Evolutionary conservation across 2,113 vertebrate species (phyloP), one percentile per base, ranked within the genome.

Genomic region (Bungarus multicinctus): DNA sequence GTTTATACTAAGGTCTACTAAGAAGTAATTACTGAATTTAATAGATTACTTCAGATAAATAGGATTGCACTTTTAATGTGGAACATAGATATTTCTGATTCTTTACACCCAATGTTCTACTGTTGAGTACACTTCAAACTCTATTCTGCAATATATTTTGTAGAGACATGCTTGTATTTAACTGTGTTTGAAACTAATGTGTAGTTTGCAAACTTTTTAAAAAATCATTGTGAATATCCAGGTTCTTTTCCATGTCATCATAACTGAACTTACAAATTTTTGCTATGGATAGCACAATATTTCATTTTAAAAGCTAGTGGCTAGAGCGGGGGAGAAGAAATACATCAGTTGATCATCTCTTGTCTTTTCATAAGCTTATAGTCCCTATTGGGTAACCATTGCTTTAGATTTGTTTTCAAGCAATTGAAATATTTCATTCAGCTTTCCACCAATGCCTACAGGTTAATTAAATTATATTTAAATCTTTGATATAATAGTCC

Each of bases 121-220:
- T 2, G 39, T 8, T 55, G 89, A 92, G 89, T 69, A 25, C 27
- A 52, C 69, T 91, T 92, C 6, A 90, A 10, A 27, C 88, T 91
- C 92, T 89, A 0, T 95, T 95, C 86, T 50, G 55, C 0, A 93
- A 69, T 91, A 27, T 45, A 14, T 20, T 39, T 58, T 5, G 34
- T 1, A 91, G 53, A 53, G 64, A 23, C 2, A 50, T 87, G 57
- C 23, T 10, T 74, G 12, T 0, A 0, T 57, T 87, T 58, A 11
- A 53, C 2, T 12, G 53, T 87, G 64, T 89, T 27, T 10, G 0
- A 91, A 90, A 11, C 11, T 55, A 86, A 94, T 47, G 94, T 95
- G 96, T n/a, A 97, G 94, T 97, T 96, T 89, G 4, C 23, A n/a
- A n/a, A 39, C n/a, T 50, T 60, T 69, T 25, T 11, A 2, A 53